Evolutionary conservation across 2,888 invertebrate genomes (phyloP).

Genomic region (Zelleria hepariella): DNA sequence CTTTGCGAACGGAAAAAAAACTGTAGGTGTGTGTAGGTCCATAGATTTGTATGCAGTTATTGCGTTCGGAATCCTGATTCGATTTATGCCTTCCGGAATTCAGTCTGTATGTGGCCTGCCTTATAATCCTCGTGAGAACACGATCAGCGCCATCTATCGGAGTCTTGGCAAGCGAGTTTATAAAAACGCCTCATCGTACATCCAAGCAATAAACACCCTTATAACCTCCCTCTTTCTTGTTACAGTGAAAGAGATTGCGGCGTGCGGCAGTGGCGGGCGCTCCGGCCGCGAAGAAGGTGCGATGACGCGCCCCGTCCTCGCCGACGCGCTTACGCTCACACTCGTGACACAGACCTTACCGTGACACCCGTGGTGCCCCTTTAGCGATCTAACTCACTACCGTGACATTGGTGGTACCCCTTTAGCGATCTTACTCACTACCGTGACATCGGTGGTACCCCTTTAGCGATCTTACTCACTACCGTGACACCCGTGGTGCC

Average conservation of each 20-base stretch:
- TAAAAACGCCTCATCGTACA: too few species aligned
- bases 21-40: too few species aligned
- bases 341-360: neutral
- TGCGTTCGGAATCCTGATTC: too few species aligned
- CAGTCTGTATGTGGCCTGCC: too few species aligned
- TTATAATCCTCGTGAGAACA: too few species aligned
- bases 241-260: slow-evolving; percentile 62
- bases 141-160: too few species aligned
- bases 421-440: neutral
- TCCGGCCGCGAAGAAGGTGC: slow-evolving; percentile 52
- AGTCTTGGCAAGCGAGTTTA: too few species aligned
- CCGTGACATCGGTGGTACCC: neutral
- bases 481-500: too few species aligned
- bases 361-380: neutral
- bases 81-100: too few species aligned
- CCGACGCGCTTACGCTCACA: neutral
- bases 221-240: slow-evolving; percentile 6
- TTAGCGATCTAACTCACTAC: neutral
- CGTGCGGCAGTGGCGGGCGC: slow-evolving; percentile 50
- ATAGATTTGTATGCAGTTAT: too few species aligned
- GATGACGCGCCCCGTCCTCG: slow-evolving; percentile 25
- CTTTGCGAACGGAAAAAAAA: too few species aligned
- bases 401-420: neutral
- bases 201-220: too few species aligned
- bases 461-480: neutral